Conservation (phyloP, 2,888 invertebrate genomes). For the Corbicula japonica region DNA sequence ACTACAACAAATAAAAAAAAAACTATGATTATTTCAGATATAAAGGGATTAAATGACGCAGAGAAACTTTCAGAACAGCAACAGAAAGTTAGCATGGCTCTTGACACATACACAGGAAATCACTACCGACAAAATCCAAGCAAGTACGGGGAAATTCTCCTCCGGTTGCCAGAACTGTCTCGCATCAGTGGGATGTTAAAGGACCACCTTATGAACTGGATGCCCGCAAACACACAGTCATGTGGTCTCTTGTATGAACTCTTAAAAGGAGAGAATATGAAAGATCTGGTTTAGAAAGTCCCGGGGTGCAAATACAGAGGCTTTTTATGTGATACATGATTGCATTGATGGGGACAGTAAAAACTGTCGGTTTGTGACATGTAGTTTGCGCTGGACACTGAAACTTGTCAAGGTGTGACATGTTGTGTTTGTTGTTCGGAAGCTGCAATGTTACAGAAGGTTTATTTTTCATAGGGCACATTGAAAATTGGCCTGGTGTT, state of each 20-base stretch:
- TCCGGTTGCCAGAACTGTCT: slow-evolving; percentile 97
- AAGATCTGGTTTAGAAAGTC: slow-evolving; percentile 51
- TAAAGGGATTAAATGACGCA: slow-evolving; percentile 96
- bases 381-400: too few relatives aligned
- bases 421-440: too few relatives aligned
- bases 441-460: too few relatives aligned
- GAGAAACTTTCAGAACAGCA: slow-evolving; percentile 97
- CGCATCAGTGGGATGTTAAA: slow-evolving; percentile 98
- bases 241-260: slow-evolving; percentile 99
- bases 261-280: slow-evolving; percentile 87
- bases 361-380: too few relatives aligned
- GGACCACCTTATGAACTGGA: slow-evolving; percentile 89
- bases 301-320: neutral
- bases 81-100: slow-evolving; percentile 96
- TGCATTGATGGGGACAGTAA: too few relatives aligned
- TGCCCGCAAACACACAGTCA: slow-evolving; percentile 95
- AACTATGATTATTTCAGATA: slow-evolving; percentile 91
- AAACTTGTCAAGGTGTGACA: too few relatives aligned
- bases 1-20: too few relatives aligned
- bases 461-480: too few relatives aligned
- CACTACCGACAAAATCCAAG: slow-evolving; percentile 97
- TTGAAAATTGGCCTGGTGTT: too few relatives aligned
- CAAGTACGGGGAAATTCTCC: slow-evolving; percentile 96
- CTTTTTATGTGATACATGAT: too few relatives aligned
- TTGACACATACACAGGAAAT: slow-evolving; percentile 95